Evolutionary conservation across 1,140 invertebrate species (phyloP).

Genomic region (Apis laboriosa): DNA sequence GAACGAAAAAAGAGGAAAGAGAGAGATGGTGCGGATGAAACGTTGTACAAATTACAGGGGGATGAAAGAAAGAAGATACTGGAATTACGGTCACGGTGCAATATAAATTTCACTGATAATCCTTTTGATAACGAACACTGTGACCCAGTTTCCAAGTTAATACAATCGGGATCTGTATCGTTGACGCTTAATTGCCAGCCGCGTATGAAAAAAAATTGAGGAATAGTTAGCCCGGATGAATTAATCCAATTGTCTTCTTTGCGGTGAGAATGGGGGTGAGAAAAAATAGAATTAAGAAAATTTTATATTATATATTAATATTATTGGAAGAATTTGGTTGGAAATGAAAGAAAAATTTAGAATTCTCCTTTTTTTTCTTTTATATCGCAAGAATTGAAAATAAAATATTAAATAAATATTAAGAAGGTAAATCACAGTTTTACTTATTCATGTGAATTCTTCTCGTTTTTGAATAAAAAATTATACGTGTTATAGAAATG

Average conservation of each 20-base stretch:
- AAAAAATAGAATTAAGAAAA: neutral
- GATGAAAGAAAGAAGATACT: slow-evolving; percentile 24
- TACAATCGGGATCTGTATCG: slow-evolving; percentile 47
- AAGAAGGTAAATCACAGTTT: neutral
- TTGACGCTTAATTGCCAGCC: slow-evolving; percentile 33
- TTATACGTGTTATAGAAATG: slow-evolving; percentile 10
- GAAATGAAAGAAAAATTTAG: neutral
- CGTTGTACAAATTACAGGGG: slow-evolving; percentile 25
- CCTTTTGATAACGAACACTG: slow-evolving; percentile 55
- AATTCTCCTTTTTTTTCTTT: neutral
- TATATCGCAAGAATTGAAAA: no score
- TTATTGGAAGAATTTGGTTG: neutral
- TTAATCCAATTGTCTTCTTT: slow-evolving; percentile 31
- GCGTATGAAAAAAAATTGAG: slow-evolving; percentile 19
- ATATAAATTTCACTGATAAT: slow-evolving; percentile 56
- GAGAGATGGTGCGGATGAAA: slow-evolving; percentile 10
- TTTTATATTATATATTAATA: neutral
- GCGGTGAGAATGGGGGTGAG: neutral
- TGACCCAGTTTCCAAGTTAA: slow-evolving; percentile 60
- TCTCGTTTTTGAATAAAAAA: neutral
- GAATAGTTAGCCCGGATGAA: neutral
- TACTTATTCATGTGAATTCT: neutral
- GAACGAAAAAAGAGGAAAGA: neutral
- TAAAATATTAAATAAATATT: no score
- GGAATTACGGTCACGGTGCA: slow-evolving; percentile 44